Evolutionary conservation across 2,888 invertebrate genomes (phyloP), one percentile per base, ranked within the genome.

Genomic region (Galeruca laticollis): DNA sequence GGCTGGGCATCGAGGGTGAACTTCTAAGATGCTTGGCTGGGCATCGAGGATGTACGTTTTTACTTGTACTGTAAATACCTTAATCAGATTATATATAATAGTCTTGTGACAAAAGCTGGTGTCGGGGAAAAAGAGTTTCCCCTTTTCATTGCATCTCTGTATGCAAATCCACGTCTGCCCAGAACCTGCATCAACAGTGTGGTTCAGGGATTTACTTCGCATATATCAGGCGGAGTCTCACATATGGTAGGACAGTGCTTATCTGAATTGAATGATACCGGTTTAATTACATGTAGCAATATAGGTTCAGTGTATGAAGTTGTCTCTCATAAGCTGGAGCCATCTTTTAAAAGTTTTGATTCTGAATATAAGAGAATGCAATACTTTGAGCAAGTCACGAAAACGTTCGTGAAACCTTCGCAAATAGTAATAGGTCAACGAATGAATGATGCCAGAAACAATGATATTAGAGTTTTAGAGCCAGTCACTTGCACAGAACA

Each of bases 351-450:
- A 64, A 64, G 43, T 60, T 52, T 66, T 40, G 26, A 57, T 59
- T 57, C 66, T 47, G 66, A 59, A 49, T 49, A 66, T 47, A 66
- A 59, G 18, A 66, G 66, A 59, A 54, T 66, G 37, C 37, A 60
- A 33, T 66, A 57, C 57, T 66, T 66, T 59, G 66, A 66, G 40
- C 20, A 66, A 59, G 20, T 60, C 37, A 40, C 40, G 37, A 60
- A 60, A 43, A 60, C 47, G 43, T 60, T 60, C 40, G 43, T 60
- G 37, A 60, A 60, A 11, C 37, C 60, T 40, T n/a, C 20, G 21
- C 40, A 60, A 60, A 60, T 60, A 43, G 47, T 60, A 60, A 60
- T 60, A 60, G 40, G 60, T 43, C 60, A 60, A 60, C 37, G 60
- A 60, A 60, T 60, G 20, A 26, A 60, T 60, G 60, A 37, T 40